Evolutionary conservation across 1,140 invertebrate species (phyloP), one percentile per base, ranked within the genome.

Genomic region (Ceratosolen fusciceps): DNA sequence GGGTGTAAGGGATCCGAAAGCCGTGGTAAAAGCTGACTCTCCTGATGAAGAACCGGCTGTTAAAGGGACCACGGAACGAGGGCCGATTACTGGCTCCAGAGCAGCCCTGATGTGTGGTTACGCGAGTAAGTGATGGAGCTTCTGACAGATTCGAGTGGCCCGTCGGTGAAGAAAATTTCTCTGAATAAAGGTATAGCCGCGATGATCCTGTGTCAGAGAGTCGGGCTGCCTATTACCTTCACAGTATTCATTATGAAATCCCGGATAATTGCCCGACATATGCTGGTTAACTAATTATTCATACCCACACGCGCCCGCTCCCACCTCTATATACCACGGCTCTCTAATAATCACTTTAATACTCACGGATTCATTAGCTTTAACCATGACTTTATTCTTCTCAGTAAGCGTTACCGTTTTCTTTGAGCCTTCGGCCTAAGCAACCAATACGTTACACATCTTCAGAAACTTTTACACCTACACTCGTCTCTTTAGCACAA

Each of bases 1-100:
- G n/a, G n/a, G n/a, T n/a, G n/a, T n/a, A n/a, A n/a, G n/a, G 29
- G 26, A 24, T 24, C 29, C 26, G 26, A 31, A 1, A 24, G 16
- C 12, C 58, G 26, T 60, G 31, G 60, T 37, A 65, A n/a, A 37
- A 37, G 31, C 19, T 65, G 34, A 65, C 16, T 37, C 16, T 37
- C 5, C 19, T 7, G 31, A 65, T 3, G 60, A 65, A 21, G 60
- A 65, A n/a, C 31, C 31, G 31, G 31, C 31, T 21, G 60, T n/a
- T 65, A 34, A 62, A 65, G 37, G 31, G 19, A 14, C 34, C 60
- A n/a, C 31, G 5, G 37, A 65, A 65, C 60, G 60, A 65, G 60
- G 21, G 21, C 19, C 37, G 60, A 65, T 65, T 31, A 65, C 37
- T 65, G 31, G 31, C 60, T 37, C 0, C 14, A 37, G 31, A 16